Percentiles rank a stretch among this genome's conserved stretches.
These are phyloP conservation scores for Neoniphon sammara DNA, from an alignment of 2,797 vertebrate genomes.

Conservation along the genomic window DNA sequence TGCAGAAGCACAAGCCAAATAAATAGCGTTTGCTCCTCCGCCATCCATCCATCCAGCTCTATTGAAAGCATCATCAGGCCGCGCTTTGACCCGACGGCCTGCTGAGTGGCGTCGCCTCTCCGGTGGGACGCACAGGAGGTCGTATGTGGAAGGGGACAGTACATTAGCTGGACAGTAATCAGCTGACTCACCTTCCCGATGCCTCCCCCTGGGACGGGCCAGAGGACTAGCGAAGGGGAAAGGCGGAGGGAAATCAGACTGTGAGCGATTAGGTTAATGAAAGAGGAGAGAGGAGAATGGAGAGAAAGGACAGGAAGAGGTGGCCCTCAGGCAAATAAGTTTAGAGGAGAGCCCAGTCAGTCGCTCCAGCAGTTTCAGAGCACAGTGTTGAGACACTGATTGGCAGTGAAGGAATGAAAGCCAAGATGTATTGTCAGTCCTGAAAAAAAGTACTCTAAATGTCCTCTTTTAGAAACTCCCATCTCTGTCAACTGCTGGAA, in stretches of 20 bases:
- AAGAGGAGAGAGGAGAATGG: slow-evolving; percentile 74
- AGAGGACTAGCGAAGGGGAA: slow-evolving; percentile 68
- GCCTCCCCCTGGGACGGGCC: slow-evolving; percentile 65
- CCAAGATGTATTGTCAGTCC: slow-evolving; percentile 62
- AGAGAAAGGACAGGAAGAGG: slow-evolving; percentile 77
- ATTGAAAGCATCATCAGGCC: slow-evolving; percentile 27
- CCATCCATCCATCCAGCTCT: slow-evolving; percentile 21
- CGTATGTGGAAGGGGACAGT: slow-evolving; percentile 67
- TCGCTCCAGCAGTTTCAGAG: slow-evolving; percentile 64
- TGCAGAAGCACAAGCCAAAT: not conserved
- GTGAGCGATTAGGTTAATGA: slow-evolving; percentile 81
- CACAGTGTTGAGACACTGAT: slow-evolving; percentile 53
- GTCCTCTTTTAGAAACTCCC: slow-evolving; percentile 62
- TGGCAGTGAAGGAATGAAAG: slow-evolving; percentile 72
- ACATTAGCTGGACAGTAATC: slow-evolving; percentile 80
- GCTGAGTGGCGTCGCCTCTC: slow-evolving; percentile 28
- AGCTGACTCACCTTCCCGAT: slow-evolving; percentile 78
- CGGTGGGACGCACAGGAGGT: slow-evolving; percentile 64
- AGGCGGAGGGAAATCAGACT: slow-evolving; percentile 69
- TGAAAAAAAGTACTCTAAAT: slow-evolving; percentile 70
- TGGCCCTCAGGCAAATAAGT: slow-evolving; percentile 74
- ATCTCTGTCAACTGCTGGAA: slow-evolving; percentile 61
- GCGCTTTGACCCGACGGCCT: slow-evolving; percentile 43
- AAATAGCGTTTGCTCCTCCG: slow-evolving; percentile 6
- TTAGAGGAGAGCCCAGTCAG: slow-evolving; percentile 69